Conservation (phyloP, 2,113 vertebrate genomes). For the Hippocampus mohnikei region DNA sequence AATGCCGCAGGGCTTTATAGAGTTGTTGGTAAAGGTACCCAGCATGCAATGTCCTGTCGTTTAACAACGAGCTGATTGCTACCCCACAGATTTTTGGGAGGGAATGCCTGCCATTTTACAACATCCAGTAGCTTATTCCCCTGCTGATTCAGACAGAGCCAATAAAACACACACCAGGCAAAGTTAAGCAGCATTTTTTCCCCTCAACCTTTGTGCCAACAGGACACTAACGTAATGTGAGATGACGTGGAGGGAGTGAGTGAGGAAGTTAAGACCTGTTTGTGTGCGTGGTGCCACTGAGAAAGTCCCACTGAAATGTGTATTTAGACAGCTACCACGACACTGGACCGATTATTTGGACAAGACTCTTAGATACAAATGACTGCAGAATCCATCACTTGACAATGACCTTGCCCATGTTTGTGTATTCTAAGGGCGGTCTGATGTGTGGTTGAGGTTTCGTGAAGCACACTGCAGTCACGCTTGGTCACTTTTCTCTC, state of each 20-base stretch:
- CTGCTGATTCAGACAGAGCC: slow-evolving; percentile 67
- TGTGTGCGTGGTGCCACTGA: slow-evolving; percentile 7
- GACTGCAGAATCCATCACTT: slow-evolving; percentile 29
- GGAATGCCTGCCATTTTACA: slow-evolving; percentile 60
- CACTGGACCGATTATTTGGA: slow-evolving; percentile 56
- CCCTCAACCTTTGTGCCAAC: not conserved
- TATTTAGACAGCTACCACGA: slow-evolving; percentile 63
- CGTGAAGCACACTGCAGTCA: not conserved
- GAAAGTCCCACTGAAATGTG: slow-evolving; percentile 38
- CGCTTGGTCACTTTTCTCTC: not conserved
- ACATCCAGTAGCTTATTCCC: slow-evolving; percentile 66
- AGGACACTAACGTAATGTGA: not conserved
- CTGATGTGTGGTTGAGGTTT: not conserved
- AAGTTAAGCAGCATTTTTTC: slow-evolving; percentile 5
- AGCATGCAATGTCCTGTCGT: slow-evolving; percentile 60
- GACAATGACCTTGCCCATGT: slow-evolving; percentile 4
- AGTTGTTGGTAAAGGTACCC: slow-evolving; percentile 40
- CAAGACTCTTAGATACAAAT: slow-evolving; percentile 49
- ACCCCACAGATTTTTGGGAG: slow-evolving; percentile 39
- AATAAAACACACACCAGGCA: slow-evolving; percentile 53
- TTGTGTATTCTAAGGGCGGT: not conserved
- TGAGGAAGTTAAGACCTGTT: slow-evolving; percentile 1
- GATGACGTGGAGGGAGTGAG: slow-evolving; percentile 1
- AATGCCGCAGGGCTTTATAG: slow-evolving; percentile 21
- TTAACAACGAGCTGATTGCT: slow-evolving; percentile 52